Evolutionary conservation across 2,797 vertebrate genomes (phyloP).

Genomic region (Gallirallus australis): DNA sequence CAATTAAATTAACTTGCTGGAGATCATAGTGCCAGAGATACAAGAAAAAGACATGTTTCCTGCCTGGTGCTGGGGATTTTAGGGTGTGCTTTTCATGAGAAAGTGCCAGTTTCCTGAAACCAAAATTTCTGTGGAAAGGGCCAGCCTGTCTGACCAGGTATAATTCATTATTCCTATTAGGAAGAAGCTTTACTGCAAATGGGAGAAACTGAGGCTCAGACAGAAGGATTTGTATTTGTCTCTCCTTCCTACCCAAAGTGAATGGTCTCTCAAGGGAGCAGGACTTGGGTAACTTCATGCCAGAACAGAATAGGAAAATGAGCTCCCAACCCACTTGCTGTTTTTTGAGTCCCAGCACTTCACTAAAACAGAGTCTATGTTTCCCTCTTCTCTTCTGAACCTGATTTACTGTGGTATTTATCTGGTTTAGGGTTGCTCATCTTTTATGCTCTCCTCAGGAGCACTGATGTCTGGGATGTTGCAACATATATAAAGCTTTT

Average conservation of each 20-base stretch:
- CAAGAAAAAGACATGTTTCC: neutral
- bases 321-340: neutral
- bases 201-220: neutral
- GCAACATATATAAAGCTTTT: constrained; percentile 46
- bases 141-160: neutral
- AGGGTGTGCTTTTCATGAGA: neutral
- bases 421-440: constrained; percentile 16
- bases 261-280: neutral
- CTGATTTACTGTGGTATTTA: constrained; percentile 25
- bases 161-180: neutral
- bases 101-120: neutral
- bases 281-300: neutral
- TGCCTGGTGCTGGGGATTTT: neutral
- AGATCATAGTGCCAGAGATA: neutral
- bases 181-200: neutral
- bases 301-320: neutral
- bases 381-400: neutral
- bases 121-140: neutral
- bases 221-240: neutral
- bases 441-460: neutral
- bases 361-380: neutral
- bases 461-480: neutral
- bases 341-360: neutral
- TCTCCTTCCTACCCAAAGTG: neutral
- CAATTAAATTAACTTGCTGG: neutral